A percentile compares a stretch with the other conserved stretches of the same genome.
Evolutionary conservation across 53 echinoderm and acorn worm species (phyloP).

Genomic region (Echinarachnius parma): DNA sequence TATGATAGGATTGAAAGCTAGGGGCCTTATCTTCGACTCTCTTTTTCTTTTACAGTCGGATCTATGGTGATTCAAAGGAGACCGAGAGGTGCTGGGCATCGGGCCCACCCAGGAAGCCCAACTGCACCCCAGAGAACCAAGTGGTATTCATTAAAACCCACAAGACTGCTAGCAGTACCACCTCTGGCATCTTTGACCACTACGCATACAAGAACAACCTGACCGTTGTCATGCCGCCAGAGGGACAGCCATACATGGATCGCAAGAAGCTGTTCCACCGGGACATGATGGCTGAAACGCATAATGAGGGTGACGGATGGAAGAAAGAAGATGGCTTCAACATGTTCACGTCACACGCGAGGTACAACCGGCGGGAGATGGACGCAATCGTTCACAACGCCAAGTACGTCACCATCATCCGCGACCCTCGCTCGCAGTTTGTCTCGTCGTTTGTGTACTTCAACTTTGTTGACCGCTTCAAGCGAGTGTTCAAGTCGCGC

Average conservation of each 20-base stretch:
- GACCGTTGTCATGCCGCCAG: conserved; percentile 50
- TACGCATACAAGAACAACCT: conserved; percentile 60
- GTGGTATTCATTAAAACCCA: conserved; percentile 66
- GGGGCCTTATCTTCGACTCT: no score
- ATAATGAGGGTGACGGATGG: conserved; percentile 22
- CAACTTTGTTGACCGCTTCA: conserved; percentile 31
- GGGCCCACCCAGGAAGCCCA: conserved; percentile 3
- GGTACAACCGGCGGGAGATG: conserved; percentile 60
- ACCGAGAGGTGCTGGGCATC: not conserved
- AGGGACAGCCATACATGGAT: conserved; percentile 33
- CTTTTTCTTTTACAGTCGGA: conserved; percentile 30
- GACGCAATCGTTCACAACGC: conserved; percentile 48
- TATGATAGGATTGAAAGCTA: no score
- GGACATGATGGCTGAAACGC: conserved; percentile 26
- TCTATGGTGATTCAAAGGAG: not conserved
- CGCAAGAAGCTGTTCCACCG: conserved; percentile 12
- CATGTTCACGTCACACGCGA: conserved; percentile 52
- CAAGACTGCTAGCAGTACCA: conserved; percentile 70
- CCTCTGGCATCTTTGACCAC: conserved; percentile 55
- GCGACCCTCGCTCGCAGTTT: conserved; percentile 58
- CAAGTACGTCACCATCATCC: conserved; percentile 57
- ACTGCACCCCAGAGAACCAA: conserved; percentile 22
- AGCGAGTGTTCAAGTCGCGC: conserved; percentile 19
- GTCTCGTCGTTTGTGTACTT: conserved; percentile 63
- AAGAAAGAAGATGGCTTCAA: conserved; percentile 47